Evolutionary conservation across 1,140 invertebrate genomes (phyloP), one percentile per base, ranked within the genome.

Genomic region (Ephestia elutella): DNA sequence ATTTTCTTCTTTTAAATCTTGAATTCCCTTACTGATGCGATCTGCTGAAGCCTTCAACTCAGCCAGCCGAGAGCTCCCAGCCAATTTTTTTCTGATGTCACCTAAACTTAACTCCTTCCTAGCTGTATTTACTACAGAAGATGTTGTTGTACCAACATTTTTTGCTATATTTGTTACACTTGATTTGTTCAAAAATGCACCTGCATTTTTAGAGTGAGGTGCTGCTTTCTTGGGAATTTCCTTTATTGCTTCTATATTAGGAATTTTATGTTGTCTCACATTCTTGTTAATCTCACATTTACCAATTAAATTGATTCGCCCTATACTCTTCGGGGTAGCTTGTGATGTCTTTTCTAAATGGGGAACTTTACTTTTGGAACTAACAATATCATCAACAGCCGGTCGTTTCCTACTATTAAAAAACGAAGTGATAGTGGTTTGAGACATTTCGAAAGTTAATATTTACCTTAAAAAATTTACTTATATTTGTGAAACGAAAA

Each of bases 331-430:
- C 11, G 20, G 17, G 18, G 35, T 54, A 15, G 56, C 50, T 15
- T 65, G 63, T 21, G 56, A 51, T 44, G 50, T 49, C 49, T 78
- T 57, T 60, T 91, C 87, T 56, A 89, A 71, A 65, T 91, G 86
- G 58, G 91, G 89, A 68, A 94, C 86, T 81, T 93, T 91, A 72
- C 86, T 92, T 62, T 92, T 90, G 32, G 90, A 90, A 63, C 80
- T 87, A 38, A 89, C 83, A 17, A 91, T 80, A 68, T 94, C 93
- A 51, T 94, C 93, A n/a, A 84, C 76, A 13, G 92, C 92, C 53
- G 90, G 89, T 63, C 93, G 90, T 82, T 94, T 94, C 73, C 93
- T 90, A 65, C 91, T 92, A 80, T 91, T 92, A 81, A 93, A 94
- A 84, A 90, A 94, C 66, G 90, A 89, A 60, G 92, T 92, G 60